Base-by-base conservation (phyloP, 53 echinoderm and acorn worm species). In the Pentamera pediparva region DNA sequence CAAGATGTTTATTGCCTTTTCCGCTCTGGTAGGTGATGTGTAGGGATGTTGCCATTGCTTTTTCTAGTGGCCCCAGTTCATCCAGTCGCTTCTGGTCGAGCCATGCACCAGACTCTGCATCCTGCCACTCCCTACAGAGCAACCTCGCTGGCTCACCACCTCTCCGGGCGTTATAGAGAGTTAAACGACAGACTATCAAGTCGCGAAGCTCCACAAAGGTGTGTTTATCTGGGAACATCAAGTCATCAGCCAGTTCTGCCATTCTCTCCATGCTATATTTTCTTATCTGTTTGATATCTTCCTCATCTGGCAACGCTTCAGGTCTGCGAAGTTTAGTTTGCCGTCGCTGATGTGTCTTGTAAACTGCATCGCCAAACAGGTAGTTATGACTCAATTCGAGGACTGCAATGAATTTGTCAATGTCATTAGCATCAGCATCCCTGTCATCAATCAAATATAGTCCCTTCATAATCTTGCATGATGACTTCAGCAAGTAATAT, bases 391-490 rank as follows among this genome's bases (percentile, higher is more conserved):
- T 84, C 25, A 84, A 37, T 40, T 84, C 67, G 5, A 84, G 69
- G 2, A 89, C 79, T 35, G 75, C 64, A 8, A 80, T 26, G 70
- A 89, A 89, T 33, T 75, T 84, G 51, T 89, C 76, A 39, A 84
- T 65, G 18, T 76, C 89, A 28, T 25, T 20, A 4, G 76, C 82
- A 41, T 5, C 52, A 35, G 35, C 62, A 76, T 84, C 80, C 4
- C 58, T 36, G 15, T 64, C 79, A 43, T 79, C 52, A 11, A 64
- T 51, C 48, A 70, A 37, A 49, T 81, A 78, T 17, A 45, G 51
- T 11, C 62, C 86, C 40, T 69, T 82, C 33, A 86, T 26, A 2
- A 90, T 58, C 31, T 82, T 90, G 11, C 70, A 59, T n/a, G 76
- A 58, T 18, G 79, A 56, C 35, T 86, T 90, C 2, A 89, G 53